Evolutionary conservation across 2,797 vertebrate genomes (phyloP).

Genomic region (Scleropages formosus): DNA sequence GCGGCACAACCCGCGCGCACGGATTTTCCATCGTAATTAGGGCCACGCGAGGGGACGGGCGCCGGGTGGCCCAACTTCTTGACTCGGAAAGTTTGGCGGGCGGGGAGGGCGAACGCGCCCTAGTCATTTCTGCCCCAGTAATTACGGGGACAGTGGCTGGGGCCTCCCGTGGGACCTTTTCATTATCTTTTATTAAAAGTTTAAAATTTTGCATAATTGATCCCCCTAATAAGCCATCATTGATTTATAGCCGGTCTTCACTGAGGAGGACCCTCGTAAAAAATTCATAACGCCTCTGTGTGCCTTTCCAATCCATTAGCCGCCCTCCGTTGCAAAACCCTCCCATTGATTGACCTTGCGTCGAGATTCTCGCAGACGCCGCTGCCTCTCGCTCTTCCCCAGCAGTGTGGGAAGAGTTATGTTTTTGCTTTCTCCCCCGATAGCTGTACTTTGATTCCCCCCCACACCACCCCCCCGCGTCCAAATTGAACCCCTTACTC

Average conservation of each 20-base stretch:
- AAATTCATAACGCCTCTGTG: slow-evolving; percentile 93
- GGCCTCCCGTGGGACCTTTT: slow-evolving; percentile 76
- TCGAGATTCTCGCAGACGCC: slow-evolving; percentile 83
- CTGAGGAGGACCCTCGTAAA: slow-evolving; percentile 87
- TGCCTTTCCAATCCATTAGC: slow-evolving; percentile 99
- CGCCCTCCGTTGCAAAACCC: slow-evolving; percentile 81
- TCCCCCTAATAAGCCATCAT: slow-evolving; percentile 95
- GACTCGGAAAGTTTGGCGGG: slow-evolving; percentile 23
- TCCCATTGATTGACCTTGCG: slow-evolving; percentile 97
- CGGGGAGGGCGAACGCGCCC: not conserved
- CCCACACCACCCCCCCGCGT: slow-evolving; percentile 59
- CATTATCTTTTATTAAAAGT: slow-evolving; percentile 99
- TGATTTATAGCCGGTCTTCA: slow-evolving; percentile 93
- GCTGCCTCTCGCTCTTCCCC: slow-evolving; percentile 59
- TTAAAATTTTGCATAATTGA: slow-evolving; percentile 99
- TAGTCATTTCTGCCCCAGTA: slow-evolving; percentile 47
- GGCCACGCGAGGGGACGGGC: not conserved
- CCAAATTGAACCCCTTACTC: slow-evolving; percentile 85
- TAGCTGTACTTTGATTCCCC: slow-evolving; percentile 83
- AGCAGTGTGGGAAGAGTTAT: slow-evolving; percentile 86
- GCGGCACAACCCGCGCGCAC: not conserved
- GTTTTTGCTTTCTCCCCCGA: slow-evolving; percentile 79
- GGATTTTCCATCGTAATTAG: not conserved
- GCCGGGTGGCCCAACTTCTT: not conserved
- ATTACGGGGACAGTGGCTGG: slow-evolving; percentile 58